Percentiles rank a stretch among this genome's conserved stretches.
phyloP scores from a whole-genome alignment of 1,140 invertebrate species.

The Ceratina japonica region DNA sequence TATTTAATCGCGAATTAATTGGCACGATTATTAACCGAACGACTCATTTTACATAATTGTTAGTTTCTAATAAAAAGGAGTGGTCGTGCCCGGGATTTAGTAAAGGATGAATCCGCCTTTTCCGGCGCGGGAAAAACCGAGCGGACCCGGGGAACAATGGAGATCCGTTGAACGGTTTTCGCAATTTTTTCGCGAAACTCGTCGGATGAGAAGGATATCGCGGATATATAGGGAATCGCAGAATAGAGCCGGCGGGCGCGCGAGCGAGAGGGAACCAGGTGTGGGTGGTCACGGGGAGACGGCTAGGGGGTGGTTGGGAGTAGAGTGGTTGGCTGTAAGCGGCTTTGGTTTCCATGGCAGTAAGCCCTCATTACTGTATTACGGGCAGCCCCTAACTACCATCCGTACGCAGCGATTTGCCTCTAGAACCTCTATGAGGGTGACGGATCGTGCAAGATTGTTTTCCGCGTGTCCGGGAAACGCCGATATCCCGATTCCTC shows the following conservation, averaged over 20 bases:
- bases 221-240: conserved; percentile 64
- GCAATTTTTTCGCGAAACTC: conserved; percentile 69
- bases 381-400: conserved; percentile 78
- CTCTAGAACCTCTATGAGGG: conserved; percentile 65
- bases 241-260: conserved; percentile 36
- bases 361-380: conserved; percentile 80
- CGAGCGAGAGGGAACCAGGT: conserved; percentile 33
- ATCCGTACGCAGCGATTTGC: conserved; percentile 75
- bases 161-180: conserved; percentile 51
- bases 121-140: conserved; percentile 1
- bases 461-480: conserved; percentile 55
- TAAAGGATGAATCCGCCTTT: no score
- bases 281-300: conserved; percentile 33
- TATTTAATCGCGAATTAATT: no score
- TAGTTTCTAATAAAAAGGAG: no score
- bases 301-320: conserved; percentile 56
- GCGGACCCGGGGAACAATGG: conserved; percentile 31
- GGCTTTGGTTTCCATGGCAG: conserved; percentile 80
- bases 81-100: no score
- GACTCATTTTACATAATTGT: no score
- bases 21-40: no score
- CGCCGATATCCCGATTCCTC: conserved; percentile 49
- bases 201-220: conserved; percentile 71
- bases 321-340: conserved; percentile 78
- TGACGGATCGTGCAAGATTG: conserved; percentile 59